A percentile compares a stretch with the other conserved stretches of the same genome.
Conservation (phyloP, 2,113 vertebrate genomes). For the Limanda limanda region DNA sequence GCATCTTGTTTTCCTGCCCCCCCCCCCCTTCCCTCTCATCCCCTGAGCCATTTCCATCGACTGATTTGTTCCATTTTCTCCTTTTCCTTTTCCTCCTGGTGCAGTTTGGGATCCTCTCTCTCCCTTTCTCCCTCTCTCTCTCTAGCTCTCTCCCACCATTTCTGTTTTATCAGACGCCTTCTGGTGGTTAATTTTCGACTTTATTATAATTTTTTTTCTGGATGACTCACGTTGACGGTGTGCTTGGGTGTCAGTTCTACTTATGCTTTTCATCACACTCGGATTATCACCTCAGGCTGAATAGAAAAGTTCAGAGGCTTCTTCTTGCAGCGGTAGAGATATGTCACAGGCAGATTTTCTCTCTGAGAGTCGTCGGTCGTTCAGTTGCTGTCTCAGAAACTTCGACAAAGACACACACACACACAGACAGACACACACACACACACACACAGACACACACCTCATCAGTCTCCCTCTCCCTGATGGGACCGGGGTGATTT, state of each 20-base stretch:
- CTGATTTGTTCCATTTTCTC: constrained; percentile 44
- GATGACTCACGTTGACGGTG: constrained; percentile 35
- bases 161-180: constrained; percentile 53
- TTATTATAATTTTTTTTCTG: constrained; percentile 2
- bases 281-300: constrained; percentile 56
- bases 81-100: constrained; percentile 24
- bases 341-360: constrained; percentile 11
- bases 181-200: constrained; percentile 35
- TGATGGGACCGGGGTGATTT: constrained; percentile 52
- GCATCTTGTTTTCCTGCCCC: constrained; percentile 60
- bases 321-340: background rate
- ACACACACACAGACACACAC: constrained; percentile 40
- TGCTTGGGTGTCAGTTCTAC: constrained; percentile 24
- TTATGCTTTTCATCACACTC: constrained; percentile 35
- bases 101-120: constrained; percentile 17
- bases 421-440: constrained; percentile 26
- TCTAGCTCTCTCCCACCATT: constrained; percentile 30
- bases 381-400: constrained; percentile 44
- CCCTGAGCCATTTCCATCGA: constrained; percentile 42
- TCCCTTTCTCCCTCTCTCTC: background rate
- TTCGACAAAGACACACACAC: constrained; percentile 43
- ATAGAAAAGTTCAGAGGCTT: background rate
- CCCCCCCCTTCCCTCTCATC: constrained; percentile 21
- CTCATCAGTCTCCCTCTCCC: constrained; percentile 33
- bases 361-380: constrained; percentile 15